These are phyloP conservation scores for Vanessa atalanta DNA, from an alignment of 1,140 invertebrate species.

Conservation along the genomic window DNA sequence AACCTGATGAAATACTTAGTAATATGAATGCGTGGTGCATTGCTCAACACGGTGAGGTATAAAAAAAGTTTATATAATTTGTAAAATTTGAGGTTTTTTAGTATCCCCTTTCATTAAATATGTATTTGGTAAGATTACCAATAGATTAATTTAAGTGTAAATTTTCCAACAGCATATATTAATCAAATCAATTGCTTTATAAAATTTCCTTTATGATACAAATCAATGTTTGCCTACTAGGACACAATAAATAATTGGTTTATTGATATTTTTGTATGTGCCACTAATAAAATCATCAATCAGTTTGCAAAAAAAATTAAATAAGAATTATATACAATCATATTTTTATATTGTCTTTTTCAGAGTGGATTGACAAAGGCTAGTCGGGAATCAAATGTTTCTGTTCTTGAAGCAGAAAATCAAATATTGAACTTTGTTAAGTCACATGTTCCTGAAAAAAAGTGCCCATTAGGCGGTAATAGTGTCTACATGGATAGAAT, in stretches of 20 bases:
- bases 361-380: slow-evolving; percentile 89
- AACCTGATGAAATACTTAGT: slow-evolving; percentile 86
- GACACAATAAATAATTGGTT: too few species aligned
- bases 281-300: too few species aligned
- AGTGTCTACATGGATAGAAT: slow-evolving; percentile 92
- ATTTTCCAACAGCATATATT: too few species aligned
- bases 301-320: background rate
- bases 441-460: slow-evolving; percentile 83
- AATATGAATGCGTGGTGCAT: slow-evolving; percentile 93
- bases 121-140: background rate
- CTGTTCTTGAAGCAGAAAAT: slow-evolving; percentile 85
- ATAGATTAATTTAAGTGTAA: too few species aligned
- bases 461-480: slow-evolving; percentile 93
- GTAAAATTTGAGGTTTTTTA: background rate
- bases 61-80: background rate
- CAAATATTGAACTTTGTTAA: slow-evolving; percentile 88
- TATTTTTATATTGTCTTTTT: slow-evolving; percentile 50
- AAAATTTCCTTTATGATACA: too few species aligned
- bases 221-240: too few species aligned
- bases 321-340: background rate
- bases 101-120: background rate
- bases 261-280: too few species aligned
- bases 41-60: slow-evolving; percentile 87
- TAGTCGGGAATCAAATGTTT: slow-evolving; percentile 85
- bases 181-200: too few species aligned